Conservation (phyloP, 2,113 vertebrate genomes). For the Mesembrinibis cayennensis region DNA sequence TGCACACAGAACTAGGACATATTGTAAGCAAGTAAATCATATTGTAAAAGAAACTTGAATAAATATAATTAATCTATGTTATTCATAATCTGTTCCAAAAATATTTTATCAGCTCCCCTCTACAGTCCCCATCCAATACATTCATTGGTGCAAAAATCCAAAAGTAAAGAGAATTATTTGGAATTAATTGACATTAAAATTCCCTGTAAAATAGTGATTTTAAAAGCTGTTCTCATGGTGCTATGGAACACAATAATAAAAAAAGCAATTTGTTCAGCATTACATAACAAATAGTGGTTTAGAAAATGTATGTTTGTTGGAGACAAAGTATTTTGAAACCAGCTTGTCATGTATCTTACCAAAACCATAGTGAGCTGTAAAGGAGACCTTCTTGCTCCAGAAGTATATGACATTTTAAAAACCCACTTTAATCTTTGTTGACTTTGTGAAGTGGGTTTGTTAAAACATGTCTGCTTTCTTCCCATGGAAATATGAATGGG, state of each 20-base stretch:
- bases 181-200: not conserved
- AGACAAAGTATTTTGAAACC: constrained; percentile 22
- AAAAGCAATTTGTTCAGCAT: not conserved
- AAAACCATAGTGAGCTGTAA: not conserved
- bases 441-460: not conserved
- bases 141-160: not conserved
- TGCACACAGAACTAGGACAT: not conserved
- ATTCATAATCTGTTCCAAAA: not conserved
- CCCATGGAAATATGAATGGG: not conserved
- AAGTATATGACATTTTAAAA: not conserved
- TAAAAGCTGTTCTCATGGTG: not conserved
- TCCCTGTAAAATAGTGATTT: not conserved
- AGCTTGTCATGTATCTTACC: not conserved
- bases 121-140: not conserved
- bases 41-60: not conserved
- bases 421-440: not conserved
- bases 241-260: not conserved
- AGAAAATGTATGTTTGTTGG: constrained; percentile 4
- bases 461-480: not conserved
- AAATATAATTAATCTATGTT: not conserved
- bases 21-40: not conserved
- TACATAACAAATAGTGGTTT: not conserved
- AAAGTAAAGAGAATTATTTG: not conserved
- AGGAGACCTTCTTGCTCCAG: not conserved
- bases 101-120: not conserved